Evolutionary conservation across 2,888 invertebrate genomes (phyloP), one percentile per base, ranked within the genome.

Genomic region (Chrysodeixis includens): DNA sequence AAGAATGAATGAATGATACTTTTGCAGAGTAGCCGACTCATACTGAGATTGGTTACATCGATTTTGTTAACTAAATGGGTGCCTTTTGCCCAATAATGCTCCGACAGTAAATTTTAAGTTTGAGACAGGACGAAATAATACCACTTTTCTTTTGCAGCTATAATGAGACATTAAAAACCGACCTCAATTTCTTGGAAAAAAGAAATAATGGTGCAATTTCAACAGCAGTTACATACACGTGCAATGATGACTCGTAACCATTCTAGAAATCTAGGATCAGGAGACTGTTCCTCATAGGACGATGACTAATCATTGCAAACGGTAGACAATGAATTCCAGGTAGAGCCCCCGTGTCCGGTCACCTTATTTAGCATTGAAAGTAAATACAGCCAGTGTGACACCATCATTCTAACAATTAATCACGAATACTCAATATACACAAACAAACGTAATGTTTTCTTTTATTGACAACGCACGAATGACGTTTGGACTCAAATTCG

Each of bases 401-500:
- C 46, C 46, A 49, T 49, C 8, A 49, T 46, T 18, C 46, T 4
- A 18, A 18, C 16, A 46, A 49, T 20, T 49, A n/a, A 40, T 40
- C 40, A 40, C 40, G 46, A 49, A 49, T 49, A 20, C 9, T 49
- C 18, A 49, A 49, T 49, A 18, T 18, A 16, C 9, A 49, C 46
- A 49, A 20, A 49, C 46, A 20, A 10, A 10, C 46, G 46, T 18
- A 20, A 49, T 49, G 46, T 20, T 49, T 18, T 20, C 18, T 49
- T 49, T 10, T 49, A 49, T 49, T 49, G 20, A 49, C 20, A 6
- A 49, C 46, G 18, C 46, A 49, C 46, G 46, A 49, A 10, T 49
- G 18, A 49, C 46, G 46, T 20, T 56, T 52, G 52, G 52, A 18
- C 60, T 32, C 9, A 73, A 56, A 73, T 56, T 61, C 35, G 49